Evolutionary conservation across 2,113 vertebrate genomes (phyloP).

Genomic region (Mugil cephalus): DNA sequence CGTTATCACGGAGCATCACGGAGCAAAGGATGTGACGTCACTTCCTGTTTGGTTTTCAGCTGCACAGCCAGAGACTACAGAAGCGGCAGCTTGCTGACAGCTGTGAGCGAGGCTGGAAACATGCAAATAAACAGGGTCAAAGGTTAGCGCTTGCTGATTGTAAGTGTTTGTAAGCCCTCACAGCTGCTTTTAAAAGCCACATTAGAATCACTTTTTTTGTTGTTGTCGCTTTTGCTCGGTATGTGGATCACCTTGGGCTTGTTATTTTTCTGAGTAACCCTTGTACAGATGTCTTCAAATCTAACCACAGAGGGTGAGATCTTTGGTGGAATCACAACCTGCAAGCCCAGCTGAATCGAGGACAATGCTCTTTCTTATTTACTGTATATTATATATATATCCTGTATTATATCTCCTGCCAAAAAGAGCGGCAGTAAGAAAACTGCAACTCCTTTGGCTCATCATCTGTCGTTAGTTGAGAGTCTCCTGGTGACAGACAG

Average conservation of each 20-base stretch:
- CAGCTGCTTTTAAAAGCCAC: constrained; percentile 44
- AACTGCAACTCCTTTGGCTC: constrained; percentile 71
- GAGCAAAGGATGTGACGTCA: constrained; percentile 86
- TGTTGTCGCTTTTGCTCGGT: constrained; percentile 15
- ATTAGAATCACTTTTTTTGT: constrained; percentile 7
- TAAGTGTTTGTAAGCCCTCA: constrained; percentile 40
- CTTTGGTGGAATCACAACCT: constrained; percentile 63
- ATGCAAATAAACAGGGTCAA: constrained; percentile 77
- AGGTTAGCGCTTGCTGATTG: constrained; percentile 58
- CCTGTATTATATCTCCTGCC: constrained; percentile 57
- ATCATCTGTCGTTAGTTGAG: constrained; percentile 75
- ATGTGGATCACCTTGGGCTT: constrained; percentile 14
- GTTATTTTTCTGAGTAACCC: constrained; percentile 5
- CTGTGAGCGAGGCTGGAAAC: constrained; percentile 77
- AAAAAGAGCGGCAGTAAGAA: constrained; percentile 69
- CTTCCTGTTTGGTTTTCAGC: constrained; percentile 82
- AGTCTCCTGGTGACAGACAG: constrained; percentile 79
- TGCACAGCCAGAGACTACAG: constrained; percentile 51
- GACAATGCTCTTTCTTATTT: constrained; percentile 35
- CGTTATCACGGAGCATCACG: constrained; percentile 86
- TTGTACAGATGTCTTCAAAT: constrained; percentile 27
- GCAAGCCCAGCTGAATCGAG: constrained; percentile 39
- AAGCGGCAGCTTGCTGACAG: constrained; percentile 73
- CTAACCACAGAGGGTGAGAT: constrained; percentile 25
- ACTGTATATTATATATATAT: constrained; percentile 43